Conservation (phyloP, 2,113 vertebrate genomes). For the Aptenodytes forsteri region DNA sequence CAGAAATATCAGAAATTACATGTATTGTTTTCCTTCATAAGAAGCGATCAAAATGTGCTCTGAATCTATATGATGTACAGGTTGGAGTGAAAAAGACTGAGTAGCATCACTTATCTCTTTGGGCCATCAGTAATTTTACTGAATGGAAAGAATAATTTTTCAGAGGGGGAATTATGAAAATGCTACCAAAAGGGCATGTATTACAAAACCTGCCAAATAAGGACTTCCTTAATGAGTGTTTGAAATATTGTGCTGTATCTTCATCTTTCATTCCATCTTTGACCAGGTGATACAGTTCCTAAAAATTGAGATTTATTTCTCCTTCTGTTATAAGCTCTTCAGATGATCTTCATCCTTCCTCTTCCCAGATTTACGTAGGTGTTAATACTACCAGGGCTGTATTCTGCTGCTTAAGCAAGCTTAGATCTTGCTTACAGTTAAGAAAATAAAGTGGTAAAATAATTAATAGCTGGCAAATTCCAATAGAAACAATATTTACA, state of each 20-base stretch:
- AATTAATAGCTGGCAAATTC: not conserved
- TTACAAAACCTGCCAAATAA: not conserved
- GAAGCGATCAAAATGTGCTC: not conserved
- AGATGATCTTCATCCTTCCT: not conserved
- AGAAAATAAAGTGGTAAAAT: not conserved
- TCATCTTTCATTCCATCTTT: not conserved
- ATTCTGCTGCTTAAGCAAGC: not conserved
- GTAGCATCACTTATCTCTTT: not conserved
- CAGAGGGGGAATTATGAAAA: not conserved
- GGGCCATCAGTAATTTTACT: not conserved
- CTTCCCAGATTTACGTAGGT: not conserved
- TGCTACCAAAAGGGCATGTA: not conserved
- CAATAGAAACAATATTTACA: not conserved
- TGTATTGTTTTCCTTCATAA: not conserved
- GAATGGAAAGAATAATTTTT: not conserved
- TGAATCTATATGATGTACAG: not conserved
- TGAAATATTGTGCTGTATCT: not conserved
- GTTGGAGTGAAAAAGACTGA: not conserved
- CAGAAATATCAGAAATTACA: not conserved
- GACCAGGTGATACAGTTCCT: not conserved
- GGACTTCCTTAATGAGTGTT: not conserved
- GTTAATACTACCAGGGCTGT: not conserved
- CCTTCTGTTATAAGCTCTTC: not conserved
- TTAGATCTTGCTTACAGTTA: not conserved
- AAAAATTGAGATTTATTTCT: not conserved